These are phyloP conservation scores for Gymnocheta viridis DNA, from an alignment of 2,888 invertebrate genomes.

Conservation along the genomic window DNA sequence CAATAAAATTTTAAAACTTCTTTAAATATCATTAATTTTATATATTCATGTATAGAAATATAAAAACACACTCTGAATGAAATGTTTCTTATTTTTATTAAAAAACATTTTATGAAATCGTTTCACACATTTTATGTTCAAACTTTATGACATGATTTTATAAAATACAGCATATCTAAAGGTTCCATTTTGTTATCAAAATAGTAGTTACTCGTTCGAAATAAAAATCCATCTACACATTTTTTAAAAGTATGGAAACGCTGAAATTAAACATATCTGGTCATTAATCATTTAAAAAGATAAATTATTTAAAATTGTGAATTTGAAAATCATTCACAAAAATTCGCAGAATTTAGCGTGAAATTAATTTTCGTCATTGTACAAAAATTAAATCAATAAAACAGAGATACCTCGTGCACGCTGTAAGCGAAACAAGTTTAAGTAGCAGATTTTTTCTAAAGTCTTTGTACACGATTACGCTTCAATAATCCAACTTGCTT, in stretches of 20 bases:
- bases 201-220: no score
- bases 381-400: not conserved
- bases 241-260: no score
- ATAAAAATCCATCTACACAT: no score
- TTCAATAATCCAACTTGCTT: conserved; percentile 2
- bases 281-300: not conserved
- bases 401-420: not conserved
- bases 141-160: not conserved
- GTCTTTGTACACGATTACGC: not conserved
- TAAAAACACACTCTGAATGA: no score
- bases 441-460: not conserved
- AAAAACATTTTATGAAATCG: no score
- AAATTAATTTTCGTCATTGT: not conserved
- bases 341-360: not conserved
- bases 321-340: not conserved
- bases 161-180: not conserved
- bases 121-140: no score
- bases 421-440: not conserved
- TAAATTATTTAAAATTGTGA: not conserved
- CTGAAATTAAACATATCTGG: no score
- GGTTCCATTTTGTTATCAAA: no score
- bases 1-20: no score
- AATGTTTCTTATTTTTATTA: no score
- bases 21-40: no score
- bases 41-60: no score